Evolutionary conservation across 2,888 invertebrate species (phyloP), one percentile per base, ranked within the genome.

Genomic region (Macrophya alboannulata): DNA sequence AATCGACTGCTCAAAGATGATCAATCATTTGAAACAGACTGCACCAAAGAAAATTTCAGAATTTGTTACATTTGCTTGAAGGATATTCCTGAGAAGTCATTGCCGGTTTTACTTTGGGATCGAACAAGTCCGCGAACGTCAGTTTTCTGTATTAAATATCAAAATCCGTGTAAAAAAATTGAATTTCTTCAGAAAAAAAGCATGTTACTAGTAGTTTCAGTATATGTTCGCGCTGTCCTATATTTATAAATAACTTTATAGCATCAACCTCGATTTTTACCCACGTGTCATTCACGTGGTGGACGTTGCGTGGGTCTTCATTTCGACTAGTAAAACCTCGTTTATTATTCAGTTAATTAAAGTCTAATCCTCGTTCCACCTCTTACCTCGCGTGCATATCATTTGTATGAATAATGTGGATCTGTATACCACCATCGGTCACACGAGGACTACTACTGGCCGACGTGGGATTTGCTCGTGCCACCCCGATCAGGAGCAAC

Each of bases 381-480:
- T 59, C 51, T 89, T 89, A 93, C 88, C 95, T 95, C 0, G 97
- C 96, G 92, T 99, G 98, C 96, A 98, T 97, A 92, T 99, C 98
- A 93, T 98, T 99, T 89, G 98, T 98, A 94, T 99, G 98, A 0
- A 98, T 94, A 84, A 98, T 96, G 0, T 97, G 95, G 72, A 98
- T 94, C 87, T 71, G 31, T 21, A 83, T n/a, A 45, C 68, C 48
- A 43, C 51, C 83, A 43, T 83, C 51, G n/a, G 15, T 43, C 21
- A 37, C 40, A 62, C 62, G 48, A 62, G 62, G 40, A 21, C 21
- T 62, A 40, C n/a, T 21, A 43, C n/a, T 15, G 48, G n/a, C 17
- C 48, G 81, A 40, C 5, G 43, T 62, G 15, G 81, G 81, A 15
- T 81, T 81, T 1, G 62, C 81, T 8, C 21, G n/a, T 40, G 25